Percentiles rank a stretch among this genome's conserved stretches.
Conservation (phyloP, 2,888 invertebrate species). For the Peribatodes rhomboidaria region DNA sequence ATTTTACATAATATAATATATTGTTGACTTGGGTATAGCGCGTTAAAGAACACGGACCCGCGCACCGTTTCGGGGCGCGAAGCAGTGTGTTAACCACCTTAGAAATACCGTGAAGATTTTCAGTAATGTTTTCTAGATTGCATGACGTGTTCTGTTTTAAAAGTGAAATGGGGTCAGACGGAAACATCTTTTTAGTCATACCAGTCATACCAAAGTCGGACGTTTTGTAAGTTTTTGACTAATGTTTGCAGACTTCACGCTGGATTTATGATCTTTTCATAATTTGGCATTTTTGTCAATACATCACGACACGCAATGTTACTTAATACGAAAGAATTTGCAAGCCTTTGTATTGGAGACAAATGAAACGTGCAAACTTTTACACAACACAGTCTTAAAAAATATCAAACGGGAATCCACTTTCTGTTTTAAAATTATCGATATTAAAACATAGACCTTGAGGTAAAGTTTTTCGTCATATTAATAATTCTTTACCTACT, state of each 20-base stretch:
- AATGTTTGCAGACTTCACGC: conserved; percentile 29
- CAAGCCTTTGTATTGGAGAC: conserved; percentile 19
- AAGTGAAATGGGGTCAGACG: conserved; percentile 27
- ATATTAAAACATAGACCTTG: conserved; percentile 9
- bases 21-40: too few species aligned
- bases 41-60: too few species aligned
- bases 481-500: too few species aligned
- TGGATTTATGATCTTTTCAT: conserved; percentile 28
- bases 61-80: too few species aligned
- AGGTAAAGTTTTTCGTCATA: conserved; percentile 6
- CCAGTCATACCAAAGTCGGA: conserved; percentile 4
- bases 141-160: conserved; percentile 17
- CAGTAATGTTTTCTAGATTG: conserved; percentile 20
- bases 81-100: too few species aligned
- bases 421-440: neutral
- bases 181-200: conserved; percentile 19
- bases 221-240: conserved; percentile 26
- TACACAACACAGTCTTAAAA: neutral
- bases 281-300: conserved; percentile 20
- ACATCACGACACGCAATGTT: neutral
- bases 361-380: conserved; percentile 22
- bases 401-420: neutral
- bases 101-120: conserved; percentile 28
- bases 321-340: conserved; percentile 9
- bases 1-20: too few species aligned